Evolutionary conservation across 2,797 vertebrate species (phyloP), one percentile per base, ranked within the genome.

Genomic region (Cryptoprocta ferox): DNA sequence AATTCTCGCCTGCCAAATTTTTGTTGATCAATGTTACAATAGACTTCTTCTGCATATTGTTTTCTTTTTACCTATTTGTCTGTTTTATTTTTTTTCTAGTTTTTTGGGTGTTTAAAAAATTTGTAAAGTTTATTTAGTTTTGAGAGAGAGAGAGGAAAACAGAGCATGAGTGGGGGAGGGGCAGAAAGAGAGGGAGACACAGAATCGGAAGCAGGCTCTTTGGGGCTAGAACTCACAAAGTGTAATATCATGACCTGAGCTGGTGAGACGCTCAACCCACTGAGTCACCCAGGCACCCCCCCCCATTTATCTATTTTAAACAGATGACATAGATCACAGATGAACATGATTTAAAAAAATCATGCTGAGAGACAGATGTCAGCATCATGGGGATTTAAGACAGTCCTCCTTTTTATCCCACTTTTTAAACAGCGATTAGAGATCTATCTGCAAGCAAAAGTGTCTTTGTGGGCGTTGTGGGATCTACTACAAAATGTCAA

Each of bases 401-500:
- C 45, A 1, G 2, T 78, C 45, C 75, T 78, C 75, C 45, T 78
- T 78, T 78, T 30, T 21, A n/a, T 21, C 75, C 30, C 75, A 11
- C 30, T n/a, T 76, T n/a, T 76, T 19, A 50, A 76, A 76, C 30
- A n/a, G 30, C 12, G 30, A 78, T 78, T 78, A n/a, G 75, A 78
- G 16, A 11, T 56, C n/a, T n/a, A 80, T 26, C n/a, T 19, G 14
- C n/a, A 37, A 80, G 21, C n/a, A 14, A 79, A 37, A 79, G n/a
- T 0, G 0, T 12, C n/a, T 56, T 37, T 2, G 1, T 15, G 21
- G 21, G 21, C 15, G 2, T 78, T 78, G 50, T 56, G n/a, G n/a
- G 50, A 37, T 15, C 50, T 37, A 56, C 21, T 35, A 35, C 21
- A 24, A 56, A 9, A 56, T 5, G n/a, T 53, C n/a, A 80, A 26